Evolutionary conservation across 1,140 invertebrate species (phyloP).

Genomic region (Sarcophaga peregrina): DNA sequence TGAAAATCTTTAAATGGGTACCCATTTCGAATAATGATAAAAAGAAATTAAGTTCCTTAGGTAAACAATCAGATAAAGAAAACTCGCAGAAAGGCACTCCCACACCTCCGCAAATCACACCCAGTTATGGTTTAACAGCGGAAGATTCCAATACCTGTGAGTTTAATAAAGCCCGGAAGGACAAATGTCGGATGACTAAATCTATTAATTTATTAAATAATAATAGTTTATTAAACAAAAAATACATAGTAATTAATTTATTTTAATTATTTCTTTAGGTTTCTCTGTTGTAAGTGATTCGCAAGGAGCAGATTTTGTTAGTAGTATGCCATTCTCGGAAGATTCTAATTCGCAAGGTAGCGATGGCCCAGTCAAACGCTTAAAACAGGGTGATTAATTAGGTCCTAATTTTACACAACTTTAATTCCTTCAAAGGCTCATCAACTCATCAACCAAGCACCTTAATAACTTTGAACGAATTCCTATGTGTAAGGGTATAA

Average conservation of each 20-base stretch:
- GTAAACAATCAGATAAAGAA: conserved; percentile 74
- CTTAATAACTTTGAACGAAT: neutral
- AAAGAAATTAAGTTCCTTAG: conserved; percentile 61
- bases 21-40: conserved; percentile 83
- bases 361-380: conserved; percentile 78
- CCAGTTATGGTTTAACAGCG: conserved; percentile 80
- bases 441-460: neutral
- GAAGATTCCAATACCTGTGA: conserved; percentile 92
- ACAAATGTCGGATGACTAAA: conserved; percentile 32
- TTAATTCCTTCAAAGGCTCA: neutral
- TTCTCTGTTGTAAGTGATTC: conserved; percentile 91
- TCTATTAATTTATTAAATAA: neutral
- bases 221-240: neutral
- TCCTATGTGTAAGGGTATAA: neutral
- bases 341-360: conserved; percentile 90
- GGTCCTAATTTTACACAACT: neutral
- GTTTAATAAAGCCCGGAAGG: conserved; percentile 52
- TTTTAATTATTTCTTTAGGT: conserved; percentile 70
- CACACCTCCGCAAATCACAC: conserved; percentile 73
- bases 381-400: conserved; percentile 73
- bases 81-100: conserved; percentile 75
- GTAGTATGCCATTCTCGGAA: conserved; percentile 86
- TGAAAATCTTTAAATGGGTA: conserved; percentile 99
- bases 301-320: conserved; percentile 85
- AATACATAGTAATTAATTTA: conserved; percentile 18